Evolutionary conservation across 1,140 invertebrate species (phyloP).

Genomic region (Lysiphlebus fabarum): DNA sequence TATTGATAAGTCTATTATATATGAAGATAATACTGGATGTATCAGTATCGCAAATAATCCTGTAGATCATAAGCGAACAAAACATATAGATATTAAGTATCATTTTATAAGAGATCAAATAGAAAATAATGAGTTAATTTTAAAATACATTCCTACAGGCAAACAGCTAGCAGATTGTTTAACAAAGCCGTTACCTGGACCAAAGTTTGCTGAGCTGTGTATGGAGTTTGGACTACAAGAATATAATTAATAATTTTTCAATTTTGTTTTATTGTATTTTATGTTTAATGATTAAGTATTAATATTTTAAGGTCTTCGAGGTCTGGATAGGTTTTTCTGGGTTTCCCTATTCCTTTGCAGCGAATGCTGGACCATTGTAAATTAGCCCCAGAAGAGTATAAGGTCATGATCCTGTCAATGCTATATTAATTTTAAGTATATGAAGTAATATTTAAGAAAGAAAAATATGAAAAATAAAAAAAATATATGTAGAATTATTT

Average conservation of each 20-base stretch:
- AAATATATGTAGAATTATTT: too few species aligned
- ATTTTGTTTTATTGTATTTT: too few species aligned
- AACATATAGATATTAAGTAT: constrained; percentile 19
- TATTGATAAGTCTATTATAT: background rate
- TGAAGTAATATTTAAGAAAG: too few species aligned
- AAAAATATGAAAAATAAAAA: too few species aligned
- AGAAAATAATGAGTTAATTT: constrained; percentile 30
- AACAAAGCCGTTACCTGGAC: constrained; percentile 20
- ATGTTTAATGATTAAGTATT: constrained; percentile 3
- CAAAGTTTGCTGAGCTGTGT: constrained; percentile 38
- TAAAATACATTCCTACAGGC: constrained; percentile 48
- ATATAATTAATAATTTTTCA: constrained; percentile 1
- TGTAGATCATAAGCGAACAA: constrained; percentile 1
- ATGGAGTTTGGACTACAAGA: constrained; percentile 38
- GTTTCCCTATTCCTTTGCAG: constrained; percentile 26
- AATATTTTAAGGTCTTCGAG: constrained; percentile 6
- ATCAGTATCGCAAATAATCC: constrained; percentile 19
- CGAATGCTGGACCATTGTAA: too few species aligned
- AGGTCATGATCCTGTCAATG: too few species aligned
- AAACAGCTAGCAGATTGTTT: constrained; percentile 45
- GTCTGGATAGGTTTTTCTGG: constrained; percentile 27
- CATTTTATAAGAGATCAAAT: constrained; percentile 15
- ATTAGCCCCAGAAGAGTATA: too few species aligned
- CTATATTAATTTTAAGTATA: too few species aligned
- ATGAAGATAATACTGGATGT: too few species aligned